These are phyloP conservation scores for Neosalanx taihuensis DNA, from an alignment of 2,797 vertebrate genomes.

Conservation along the genomic window DNA sequence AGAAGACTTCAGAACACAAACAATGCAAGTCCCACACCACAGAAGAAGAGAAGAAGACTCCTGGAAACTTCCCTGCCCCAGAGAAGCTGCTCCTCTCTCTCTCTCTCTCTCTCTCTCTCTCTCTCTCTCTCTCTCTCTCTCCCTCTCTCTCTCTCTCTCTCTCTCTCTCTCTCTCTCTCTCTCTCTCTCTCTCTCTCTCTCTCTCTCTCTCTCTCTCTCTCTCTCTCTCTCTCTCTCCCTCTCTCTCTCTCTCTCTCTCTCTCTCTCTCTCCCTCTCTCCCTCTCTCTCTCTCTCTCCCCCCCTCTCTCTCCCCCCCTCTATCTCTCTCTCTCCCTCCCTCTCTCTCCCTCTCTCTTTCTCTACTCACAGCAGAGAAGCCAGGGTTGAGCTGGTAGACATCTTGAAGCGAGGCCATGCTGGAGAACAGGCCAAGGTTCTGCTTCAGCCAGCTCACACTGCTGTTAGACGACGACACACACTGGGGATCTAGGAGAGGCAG, in stretches of 20 bases:
- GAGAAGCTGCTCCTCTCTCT: neutral
- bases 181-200: neutral
- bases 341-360: neutral
- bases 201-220: neutral
- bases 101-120: neutral
- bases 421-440: constrained; percentile 69
- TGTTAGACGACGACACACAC: constrained; percentile 53
- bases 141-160: neutral
- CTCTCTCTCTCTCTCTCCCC: no score
- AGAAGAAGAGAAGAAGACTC: no score
- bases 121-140: neutral
- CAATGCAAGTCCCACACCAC: no score
- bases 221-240: neutral
- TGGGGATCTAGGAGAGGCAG: constrained; percentile 43
- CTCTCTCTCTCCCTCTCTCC: no score
- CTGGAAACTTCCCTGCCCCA: no score
- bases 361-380: constrained; percentile 68
- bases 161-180: no score
- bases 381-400: constrained; percentile 66
- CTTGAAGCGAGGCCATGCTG: constrained; percentile 48
- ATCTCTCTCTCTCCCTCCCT: no score
- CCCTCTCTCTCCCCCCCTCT: no score
- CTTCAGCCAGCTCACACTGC: constrained; percentile 63
- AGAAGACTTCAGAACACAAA: neutral
- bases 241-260: no score